Evolutionary conservation across 2,888 invertebrate genomes (phyloP).

Genomic region (Isoperla grammatica): DNA sequence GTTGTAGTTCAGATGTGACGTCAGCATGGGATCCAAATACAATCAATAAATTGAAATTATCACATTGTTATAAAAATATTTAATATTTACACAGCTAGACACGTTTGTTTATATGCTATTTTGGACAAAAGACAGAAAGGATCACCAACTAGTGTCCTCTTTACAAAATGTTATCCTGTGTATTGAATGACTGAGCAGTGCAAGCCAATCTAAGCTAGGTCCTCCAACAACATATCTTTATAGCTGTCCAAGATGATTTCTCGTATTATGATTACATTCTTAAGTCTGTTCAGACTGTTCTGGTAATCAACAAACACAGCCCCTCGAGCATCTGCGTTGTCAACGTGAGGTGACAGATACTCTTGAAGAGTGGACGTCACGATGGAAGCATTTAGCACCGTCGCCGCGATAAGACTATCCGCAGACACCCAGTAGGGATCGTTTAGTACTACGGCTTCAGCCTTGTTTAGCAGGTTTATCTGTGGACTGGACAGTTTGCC

Average conservation of each 20-base stretch:
- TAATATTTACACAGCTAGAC: too few relatives aligned
- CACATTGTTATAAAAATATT: too few relatives aligned
- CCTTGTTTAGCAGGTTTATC: constrained; percentile 48
- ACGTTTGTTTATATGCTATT: too few relatives aligned
- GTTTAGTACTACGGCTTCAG: constrained; percentile 39
- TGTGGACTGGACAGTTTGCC: constrained; percentile 42
- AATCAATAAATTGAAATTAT: too few relatives aligned
- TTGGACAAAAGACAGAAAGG: too few relatives aligned
- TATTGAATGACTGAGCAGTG: too few relatives aligned
- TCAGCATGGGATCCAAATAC: too few relatives aligned
- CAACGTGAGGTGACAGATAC: neutral
- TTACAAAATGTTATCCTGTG: too few relatives aligned
- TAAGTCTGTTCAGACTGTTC: neutral
- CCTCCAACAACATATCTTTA: neutral
- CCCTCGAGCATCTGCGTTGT: neutral
- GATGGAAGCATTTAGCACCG: neutral
- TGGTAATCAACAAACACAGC: constrained; percentile 20
- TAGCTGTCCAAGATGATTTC: constrained; percentile 1
- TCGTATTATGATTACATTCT: constrained; percentile 8
- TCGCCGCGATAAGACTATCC: constrained; percentile 14
- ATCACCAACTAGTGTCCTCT: too few relatives aligned
- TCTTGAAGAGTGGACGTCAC: neutral
- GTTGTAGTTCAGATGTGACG: too few relatives aligned
- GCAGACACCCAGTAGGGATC: neutral
- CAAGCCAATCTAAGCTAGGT: too few relatives aligned